Conservation (phyloP, 2,113 vertebrate species). For the Condylura cristata region DNA sequence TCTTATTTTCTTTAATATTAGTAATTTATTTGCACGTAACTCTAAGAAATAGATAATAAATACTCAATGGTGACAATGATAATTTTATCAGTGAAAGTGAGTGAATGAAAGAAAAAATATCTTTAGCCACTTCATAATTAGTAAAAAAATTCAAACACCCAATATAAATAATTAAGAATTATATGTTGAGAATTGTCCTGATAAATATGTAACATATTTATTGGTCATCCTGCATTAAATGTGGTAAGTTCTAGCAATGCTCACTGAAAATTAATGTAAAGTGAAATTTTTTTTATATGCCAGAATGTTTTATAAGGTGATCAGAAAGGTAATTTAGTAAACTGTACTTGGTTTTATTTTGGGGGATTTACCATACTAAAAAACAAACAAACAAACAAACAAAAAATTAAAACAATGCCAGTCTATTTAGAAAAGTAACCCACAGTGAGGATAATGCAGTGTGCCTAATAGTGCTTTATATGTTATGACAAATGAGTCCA, state of each 20-base stretch:
- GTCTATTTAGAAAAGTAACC: not conserved
- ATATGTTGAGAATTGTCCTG: not conserved
- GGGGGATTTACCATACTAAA: not conserved
- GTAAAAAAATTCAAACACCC: not conserved
- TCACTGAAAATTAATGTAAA: not conserved
- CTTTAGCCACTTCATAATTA: not conserved
- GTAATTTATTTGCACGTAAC: not conserved
- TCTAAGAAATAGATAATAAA: not conserved
- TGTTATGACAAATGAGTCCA: not conserved
- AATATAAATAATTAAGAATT: not conserved
- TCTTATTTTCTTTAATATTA: not conserved
- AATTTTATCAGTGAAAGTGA: not conserved
- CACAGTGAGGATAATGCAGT: not conserved
- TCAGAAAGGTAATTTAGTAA: not conserved
- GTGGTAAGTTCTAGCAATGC: not conserved
- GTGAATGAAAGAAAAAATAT: not conserved
- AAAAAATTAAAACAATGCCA: too few species aligned
- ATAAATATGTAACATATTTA: not conserved
- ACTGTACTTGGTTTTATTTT: not conserved
- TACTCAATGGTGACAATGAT: not conserved
- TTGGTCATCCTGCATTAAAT: not conserved
- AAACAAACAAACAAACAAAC: too few species aligned
- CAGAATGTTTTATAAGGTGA: not conserved
- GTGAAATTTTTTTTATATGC: not conserved
- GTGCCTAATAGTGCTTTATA: not conserved